Conservation (phyloP, 1,140 invertebrate genomes). For the Diorhabda carinulata region DNA sequence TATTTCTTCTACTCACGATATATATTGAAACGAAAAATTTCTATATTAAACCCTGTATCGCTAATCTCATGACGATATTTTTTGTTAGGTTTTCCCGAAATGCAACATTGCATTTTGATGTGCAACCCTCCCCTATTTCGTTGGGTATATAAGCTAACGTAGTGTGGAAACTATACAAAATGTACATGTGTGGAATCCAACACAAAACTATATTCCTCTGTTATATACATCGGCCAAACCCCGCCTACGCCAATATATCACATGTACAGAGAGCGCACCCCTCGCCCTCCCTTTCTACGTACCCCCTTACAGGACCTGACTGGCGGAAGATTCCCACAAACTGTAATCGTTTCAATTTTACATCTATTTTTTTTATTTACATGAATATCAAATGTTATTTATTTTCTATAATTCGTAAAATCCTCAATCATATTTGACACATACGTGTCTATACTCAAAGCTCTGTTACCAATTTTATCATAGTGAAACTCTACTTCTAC, state of each 20-base stretch:
- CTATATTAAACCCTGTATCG: background rate
- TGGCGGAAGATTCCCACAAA: background rate
- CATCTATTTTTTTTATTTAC: too few relatives aligned
- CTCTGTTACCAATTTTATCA: too few relatives aligned
- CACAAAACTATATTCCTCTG: constrained; percentile 34
- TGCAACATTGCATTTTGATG: constrained; percentile 17
- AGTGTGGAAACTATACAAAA: constrained; percentile 19
- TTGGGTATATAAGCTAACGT: constrained; percentile 21
- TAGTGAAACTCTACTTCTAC: too few relatives aligned
- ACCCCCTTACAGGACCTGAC: constrained; percentile 22
- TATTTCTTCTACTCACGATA: too few relatives aligned
- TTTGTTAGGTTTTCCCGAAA: background rate
- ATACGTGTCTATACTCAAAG: too few relatives aligned
- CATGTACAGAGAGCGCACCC: constrained; percentile 26
- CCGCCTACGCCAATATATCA: constrained; percentile 35
- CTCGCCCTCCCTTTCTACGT: constrained; percentile 25
- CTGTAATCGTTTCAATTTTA: too few relatives aligned
- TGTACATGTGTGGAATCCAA: constrained; percentile 23
- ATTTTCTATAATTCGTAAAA: too few relatives aligned
- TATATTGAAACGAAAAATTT: too few relatives aligned
- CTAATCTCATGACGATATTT: too few relatives aligned
- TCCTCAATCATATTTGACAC: too few relatives aligned
- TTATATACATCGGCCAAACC: constrained; percentile 30
- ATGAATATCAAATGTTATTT: too few relatives aligned
- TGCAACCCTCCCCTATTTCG: constrained; percentile 15